These are phyloP conservation scores for Elmis aenea DNA, from an alignment of 2,888 invertebrate species.

Conservation along the genomic window DNA sequence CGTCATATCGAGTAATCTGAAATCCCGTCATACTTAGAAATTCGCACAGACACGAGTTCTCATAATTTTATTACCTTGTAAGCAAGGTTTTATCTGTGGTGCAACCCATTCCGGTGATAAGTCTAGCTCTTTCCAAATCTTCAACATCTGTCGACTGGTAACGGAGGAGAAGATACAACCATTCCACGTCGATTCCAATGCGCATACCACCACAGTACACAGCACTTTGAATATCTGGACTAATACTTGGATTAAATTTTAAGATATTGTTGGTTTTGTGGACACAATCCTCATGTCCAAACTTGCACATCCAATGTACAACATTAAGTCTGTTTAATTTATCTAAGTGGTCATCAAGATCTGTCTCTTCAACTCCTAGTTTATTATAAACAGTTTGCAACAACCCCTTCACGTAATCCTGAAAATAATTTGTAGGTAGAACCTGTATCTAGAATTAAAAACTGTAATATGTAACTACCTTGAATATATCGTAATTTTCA, in stretches of 20 bases:
- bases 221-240: conserved; percentile 52
- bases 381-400: conserved; percentile 9
- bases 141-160: conserved; percentile 5
- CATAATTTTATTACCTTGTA: conserved; percentile 40
- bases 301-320: conserved; percentile 31
- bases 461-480: too few species aligned
- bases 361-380: conserved; percentile 38
- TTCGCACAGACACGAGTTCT: too few species aligned
- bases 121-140: conserved; percentile 54
- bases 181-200: conserved; percentile 43
- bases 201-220: conserved; percentile 58
- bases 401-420: conserved; percentile 9
- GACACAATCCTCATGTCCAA: conserved; percentile 41
- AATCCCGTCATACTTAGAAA: too few species aligned
- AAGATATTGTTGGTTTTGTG: too few species aligned
- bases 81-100: conserved; percentile 52
- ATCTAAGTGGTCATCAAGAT: conserved; percentile 21
- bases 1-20: too few species aligned
- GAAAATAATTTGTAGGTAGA: conserved; percentile 1
- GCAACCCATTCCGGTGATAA: conserved; percentile 63
- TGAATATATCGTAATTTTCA: conserved; percentile 16
- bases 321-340: conserved; percentile 40
- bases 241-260: conserved; percentile 43
- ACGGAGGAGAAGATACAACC: conserved; percentile 1
- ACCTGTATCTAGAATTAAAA: not conserved